Percentiles rank a stretch among this genome's conserved stretches.
These are phyloP conservation scores for Peucedramus taeniatus DNA, from an alignment of 2,113 vertebrate species.

Conservation along the genomic window DNA sequence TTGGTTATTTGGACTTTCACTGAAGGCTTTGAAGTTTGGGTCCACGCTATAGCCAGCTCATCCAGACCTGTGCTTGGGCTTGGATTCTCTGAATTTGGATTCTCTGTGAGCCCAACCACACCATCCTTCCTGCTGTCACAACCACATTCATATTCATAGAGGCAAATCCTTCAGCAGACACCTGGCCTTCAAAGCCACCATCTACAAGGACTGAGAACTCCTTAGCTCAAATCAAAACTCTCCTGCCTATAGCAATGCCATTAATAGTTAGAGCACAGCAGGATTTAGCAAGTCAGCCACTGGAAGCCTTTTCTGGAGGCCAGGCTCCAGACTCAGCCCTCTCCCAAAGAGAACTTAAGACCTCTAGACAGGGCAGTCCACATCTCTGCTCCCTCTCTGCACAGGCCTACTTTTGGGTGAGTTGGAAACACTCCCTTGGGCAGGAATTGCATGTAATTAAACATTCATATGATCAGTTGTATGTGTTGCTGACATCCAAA, in stretches of 20 bases:
- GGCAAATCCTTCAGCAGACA: not conserved
- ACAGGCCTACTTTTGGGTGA: not conserved
- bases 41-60: not conserved
- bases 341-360: not conserved
- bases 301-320: not conserved
- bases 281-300: not conserved
- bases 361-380: not conserved
- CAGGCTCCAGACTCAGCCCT: not conserved
- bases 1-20: not conserved
- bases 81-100: not conserved
- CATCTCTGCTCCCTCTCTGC: not conserved
- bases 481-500: not conserved
- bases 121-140: not conserved
- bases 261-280: not conserved
- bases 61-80: not conserved
- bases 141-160: too few species aligned
- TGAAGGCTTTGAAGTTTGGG: not conserved
- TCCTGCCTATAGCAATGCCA: not conserved
- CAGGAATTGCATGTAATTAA: not conserved
- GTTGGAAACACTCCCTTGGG: not conserved
- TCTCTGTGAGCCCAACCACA: not conserved
- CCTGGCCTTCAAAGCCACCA: not conserved
- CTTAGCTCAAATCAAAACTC: not conserved
- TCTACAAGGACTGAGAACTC: not conserved
- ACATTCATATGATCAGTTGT: not conserved